Evolutionary conservation across 2,113 vertebrate species (phyloP), one percentile per base, ranked within the genome.

Genomic region (Chlorodrepanis virens): DNA sequence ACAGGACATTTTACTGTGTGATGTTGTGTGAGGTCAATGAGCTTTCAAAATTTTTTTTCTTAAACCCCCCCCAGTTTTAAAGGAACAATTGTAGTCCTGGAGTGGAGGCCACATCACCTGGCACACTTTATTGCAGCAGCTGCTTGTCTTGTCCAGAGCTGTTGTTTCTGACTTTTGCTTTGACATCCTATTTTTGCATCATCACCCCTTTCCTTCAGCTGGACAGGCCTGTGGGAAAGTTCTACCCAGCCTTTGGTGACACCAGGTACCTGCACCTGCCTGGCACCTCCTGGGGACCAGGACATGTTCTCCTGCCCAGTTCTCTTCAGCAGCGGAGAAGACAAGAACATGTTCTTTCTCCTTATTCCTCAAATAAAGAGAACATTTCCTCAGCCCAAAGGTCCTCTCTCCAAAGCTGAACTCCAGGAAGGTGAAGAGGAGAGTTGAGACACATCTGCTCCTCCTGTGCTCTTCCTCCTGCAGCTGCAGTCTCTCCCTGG

Each of bases 21-120:
- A 47, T 54, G 22, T 28, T 54, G 14, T 39, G 49, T 25, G 14
- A 84, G n/a, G 5, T 45, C 69, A 74, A 12, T 22, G 15, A 64
- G 40, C 22, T 72, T 39, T 53, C 28, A 18, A 72, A 61, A 37
- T 27, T 23, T 33, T 49, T 72, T 53, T 45, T 54, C 39, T 72
- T 28, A 28, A 4, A 0, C 1, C 12, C 2, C 2, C 21, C 2
- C 2, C 21, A 16, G 6, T 47, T 39, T 33, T 39, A 45, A 33
- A 64, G 40, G 8, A 33, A 22, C 33, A 83, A 6, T 10, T 21
- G 18, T 28, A 54, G 47, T 8, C 33, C 22, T 54, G n/a, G 29
- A 39, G 22, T 22, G 11, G 27, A 53, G 49, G 49, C 27, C 45
- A 3, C 33, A 21, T 37, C 25, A 25, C 27, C 27, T 53, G 68